Conservation (phyloP, 2,113 vertebrate species). For the Helogale parvula region DNA sequence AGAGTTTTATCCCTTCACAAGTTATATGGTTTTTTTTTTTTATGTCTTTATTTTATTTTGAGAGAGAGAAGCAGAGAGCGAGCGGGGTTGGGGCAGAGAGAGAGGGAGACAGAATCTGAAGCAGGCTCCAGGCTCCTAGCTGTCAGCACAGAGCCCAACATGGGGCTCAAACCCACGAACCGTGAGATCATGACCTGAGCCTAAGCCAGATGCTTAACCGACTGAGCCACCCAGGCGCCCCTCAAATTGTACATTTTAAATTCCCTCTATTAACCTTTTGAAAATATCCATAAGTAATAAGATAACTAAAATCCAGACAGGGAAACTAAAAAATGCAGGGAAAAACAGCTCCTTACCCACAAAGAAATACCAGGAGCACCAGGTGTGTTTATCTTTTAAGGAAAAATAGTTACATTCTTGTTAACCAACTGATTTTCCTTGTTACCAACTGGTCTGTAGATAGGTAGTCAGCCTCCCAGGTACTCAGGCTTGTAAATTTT, state of each 20-base stretch:
- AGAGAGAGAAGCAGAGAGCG: no score
- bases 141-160: no score
- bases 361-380: neutral
- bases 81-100: no score
- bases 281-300: slow-evolving; percentile 43
- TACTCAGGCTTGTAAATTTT: neutral
- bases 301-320: slow-evolving; percentile 16
- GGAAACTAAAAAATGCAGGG: slow-evolving; percentile 36
- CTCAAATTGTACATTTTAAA: slow-evolving; percentile 9
- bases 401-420: slow-evolving; percentile 22
- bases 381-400: slow-evolving; percentile 37
- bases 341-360: neutral
- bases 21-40: neutral
- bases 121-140: no score
- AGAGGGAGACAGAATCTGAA: no score
- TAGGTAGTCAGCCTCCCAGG: neutral
- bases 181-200: no score
- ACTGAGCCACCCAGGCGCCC: no score
- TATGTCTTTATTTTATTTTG: no score
- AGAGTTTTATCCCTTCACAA: slow-evolving; percentile 48
- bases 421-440: neutral
- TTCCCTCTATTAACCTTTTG: slow-evolving; percentile 50
- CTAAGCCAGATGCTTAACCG: no score
- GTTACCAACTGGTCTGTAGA: neutral
- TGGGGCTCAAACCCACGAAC: no score